Evolutionary conservation across 2,888 invertebrate species (phyloP), one percentile per base, ranked within the genome.

Genomic region (Tyria jacobaeae): DNA sequence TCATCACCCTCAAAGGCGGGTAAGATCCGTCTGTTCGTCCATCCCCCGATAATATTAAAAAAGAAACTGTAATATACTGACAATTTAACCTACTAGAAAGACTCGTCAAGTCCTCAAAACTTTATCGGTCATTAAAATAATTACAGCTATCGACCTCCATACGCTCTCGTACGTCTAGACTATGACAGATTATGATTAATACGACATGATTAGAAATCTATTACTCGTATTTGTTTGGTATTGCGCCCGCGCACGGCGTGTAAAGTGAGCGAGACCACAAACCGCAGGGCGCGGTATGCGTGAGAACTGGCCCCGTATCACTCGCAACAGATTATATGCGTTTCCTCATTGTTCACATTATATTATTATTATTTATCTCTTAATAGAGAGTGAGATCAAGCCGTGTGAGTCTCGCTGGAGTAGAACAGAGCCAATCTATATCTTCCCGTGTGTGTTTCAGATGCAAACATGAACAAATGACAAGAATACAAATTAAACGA

Each of bases 221-320:
- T 61, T 39, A 56, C 41, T 24, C 14, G 49, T 55, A 50, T 56
- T 56, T 61, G 49, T 52, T 57, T 31, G 44, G 60, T 62, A 47
- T 24, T 52, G 56, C 61, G 51, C 55, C 44, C 14, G 41, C 53
- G 60, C 66, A 55, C 48, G 54, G 56, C 66, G 59, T 58, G 66
- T 57, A 66, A 61, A 51, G 41, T 56, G 66, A 39, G 39, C 52
- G 54, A 60, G 50, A 70, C 74, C 78, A 58, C 75, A 74, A 59
- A 82, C 81, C 81, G 71, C 81, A 82, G 72, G 52, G 66, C 55
- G 58, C 63, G 64, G 76, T 61, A 60, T 66, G 65, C 79, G 81
- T 79, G 82, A 75, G 79, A 79, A 79, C 66, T 64, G 51, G 54
- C 65, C 31, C 49, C 55, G 27, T 54, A 58, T 57, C 54, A 39